These are phyloP conservation scores for Carterocephalus palaemon DNA, from an alignment of 2,888 invertebrate species.

Conservation along the genomic window DNA sequence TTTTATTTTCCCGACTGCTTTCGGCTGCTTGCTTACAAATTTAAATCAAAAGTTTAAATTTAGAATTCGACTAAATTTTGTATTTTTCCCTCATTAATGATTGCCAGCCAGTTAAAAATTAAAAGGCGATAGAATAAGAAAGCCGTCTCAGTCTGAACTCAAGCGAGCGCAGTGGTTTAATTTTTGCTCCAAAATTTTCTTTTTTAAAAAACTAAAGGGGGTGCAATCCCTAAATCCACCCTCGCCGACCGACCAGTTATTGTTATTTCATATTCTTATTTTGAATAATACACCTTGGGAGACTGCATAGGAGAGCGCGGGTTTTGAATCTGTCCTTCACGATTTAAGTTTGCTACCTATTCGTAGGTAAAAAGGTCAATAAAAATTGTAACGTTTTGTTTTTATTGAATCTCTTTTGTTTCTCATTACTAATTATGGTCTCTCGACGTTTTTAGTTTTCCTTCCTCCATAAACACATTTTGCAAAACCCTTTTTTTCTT, in stretches of 20 bases:
- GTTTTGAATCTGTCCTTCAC: constrained; percentile 18
- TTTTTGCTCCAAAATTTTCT: constrained; percentile 20
- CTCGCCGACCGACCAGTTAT: constrained; percentile 70
- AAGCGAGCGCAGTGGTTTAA: constrained; percentile 22
- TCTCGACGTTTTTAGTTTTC: constrained; percentile 1
- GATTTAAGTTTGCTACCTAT: constrained; percentile 11
- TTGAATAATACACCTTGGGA: constrained; percentile 24
- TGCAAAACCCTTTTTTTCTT: too few species aligned
- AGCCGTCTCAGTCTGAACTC: constrained; percentile 10
- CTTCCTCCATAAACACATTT: too few species aligned
- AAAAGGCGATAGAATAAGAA: constrained; percentile 18
- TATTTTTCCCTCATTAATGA: constrained; percentile 1
- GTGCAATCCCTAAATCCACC: constrained; percentile 72
- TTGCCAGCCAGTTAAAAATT: constrained; percentile 18
- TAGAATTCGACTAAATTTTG: constrained; percentile 2
- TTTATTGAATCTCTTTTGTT: too few species aligned
- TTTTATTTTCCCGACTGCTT: too few species aligned
- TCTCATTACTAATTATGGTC: too few species aligned
- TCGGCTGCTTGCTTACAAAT: not conserved
- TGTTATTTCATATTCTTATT: constrained; percentile 63
- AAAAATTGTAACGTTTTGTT: too few species aligned
- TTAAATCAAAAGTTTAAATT: too few species aligned
- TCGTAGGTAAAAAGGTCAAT: too few species aligned
- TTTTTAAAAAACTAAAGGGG: constrained; percentile 52
- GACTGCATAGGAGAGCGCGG: constrained; percentile 11